phyloP scores from a whole-genome alignment of 2,888 invertebrate genomes.

The Corythucha ciliata region DNA sequence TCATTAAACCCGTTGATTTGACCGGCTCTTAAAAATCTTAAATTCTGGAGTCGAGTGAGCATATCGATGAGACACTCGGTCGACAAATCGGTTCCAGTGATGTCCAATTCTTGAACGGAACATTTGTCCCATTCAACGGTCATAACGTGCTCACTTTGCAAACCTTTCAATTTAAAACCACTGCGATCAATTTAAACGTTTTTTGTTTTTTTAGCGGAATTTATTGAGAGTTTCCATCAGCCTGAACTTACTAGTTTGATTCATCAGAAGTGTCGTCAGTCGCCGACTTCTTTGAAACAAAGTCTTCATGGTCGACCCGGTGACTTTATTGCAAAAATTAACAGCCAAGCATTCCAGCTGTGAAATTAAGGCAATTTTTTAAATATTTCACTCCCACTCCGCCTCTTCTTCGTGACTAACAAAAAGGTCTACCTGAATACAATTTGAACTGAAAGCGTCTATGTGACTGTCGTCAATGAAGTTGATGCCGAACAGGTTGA shows the following conservation, averaged over 20 bases:
- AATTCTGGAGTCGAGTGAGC: slow-evolving; percentile 72
- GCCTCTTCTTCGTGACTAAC: background rate
- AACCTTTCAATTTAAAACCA: slow-evolving; percentile 26
- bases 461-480: slow-evolving; percentile 98
- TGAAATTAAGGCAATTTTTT: slow-evolving; percentile 31
- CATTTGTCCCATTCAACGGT: slow-evolving; percentile 98
- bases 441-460: slow-evolving; percentile 93
- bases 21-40: slow-evolving; percentile 87
- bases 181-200: background rate
- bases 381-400: background rate
- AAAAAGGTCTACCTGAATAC: slow-evolving; percentile 60
- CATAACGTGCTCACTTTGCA: slow-evolving; percentile 66
- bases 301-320: slow-evolving; percentile 88
- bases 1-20: slow-evolving; percentile 98
- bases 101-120: slow-evolving; percentile 84
- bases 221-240: background rate
- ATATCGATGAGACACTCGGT: slow-evolving; percentile 89
- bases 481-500: slow-evolving; percentile 97
- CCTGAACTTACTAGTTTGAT: slow-evolving; percentile 77
- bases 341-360: slow-evolving; percentile 94
- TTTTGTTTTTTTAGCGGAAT: background rate
- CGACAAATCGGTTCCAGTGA: slow-evolving; percentile 92
- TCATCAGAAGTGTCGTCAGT: slow-evolving; percentile 85
- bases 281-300: slow-evolving; percentile 88
- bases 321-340: slow-evolving; percentile 94